Evolutionary conservation across 2,888 invertebrate genomes (phyloP).

Genomic region (Drosophila multiciliata): DNA sequence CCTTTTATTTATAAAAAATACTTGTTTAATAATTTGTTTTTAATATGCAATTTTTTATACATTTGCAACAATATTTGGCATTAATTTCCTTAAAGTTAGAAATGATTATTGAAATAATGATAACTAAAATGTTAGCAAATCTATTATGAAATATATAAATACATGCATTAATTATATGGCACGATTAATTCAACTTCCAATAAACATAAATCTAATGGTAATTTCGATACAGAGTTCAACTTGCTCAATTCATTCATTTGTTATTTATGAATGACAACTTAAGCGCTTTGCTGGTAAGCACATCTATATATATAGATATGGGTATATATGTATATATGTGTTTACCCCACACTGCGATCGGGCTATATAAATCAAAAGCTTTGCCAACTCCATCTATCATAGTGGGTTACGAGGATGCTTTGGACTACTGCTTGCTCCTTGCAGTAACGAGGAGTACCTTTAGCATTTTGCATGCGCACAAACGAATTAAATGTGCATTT

Average conservation of each 20-base stretch:
- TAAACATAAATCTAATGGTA: background rate
- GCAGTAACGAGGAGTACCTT: background rate
- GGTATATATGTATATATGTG: conserved; percentile 55
- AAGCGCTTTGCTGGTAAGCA: conserved; percentile 43
- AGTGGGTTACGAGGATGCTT: conserved; percentile 50
- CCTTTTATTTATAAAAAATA: background rate
- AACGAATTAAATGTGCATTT: conserved; percentile 79
- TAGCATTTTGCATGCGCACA: conserved; percentile 33
- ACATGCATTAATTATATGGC: background rate
- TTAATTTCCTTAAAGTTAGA: background rate
- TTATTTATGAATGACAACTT: conserved; percentile 47
- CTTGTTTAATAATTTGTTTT: background rate
- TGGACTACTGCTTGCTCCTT: background rate
- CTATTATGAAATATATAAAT: background rate
- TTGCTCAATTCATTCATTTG: background rate
- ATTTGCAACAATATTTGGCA: background rate
- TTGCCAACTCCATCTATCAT: conserved; percentile 76
- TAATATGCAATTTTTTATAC: background rate
- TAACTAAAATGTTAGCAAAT: background rate
- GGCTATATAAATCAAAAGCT: conserved; percentile 76
- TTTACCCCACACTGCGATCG: conserved; percentile 47
- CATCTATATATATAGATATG: conserved; percentile 30
- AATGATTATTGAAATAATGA: background rate
- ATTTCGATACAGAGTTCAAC: background rate
- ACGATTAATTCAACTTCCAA: background rate